These are phyloP conservation scores for Arge pagana DNA, from an alignment of 2,888 invertebrate genomes.

Conservation along the genomic window DNA sequence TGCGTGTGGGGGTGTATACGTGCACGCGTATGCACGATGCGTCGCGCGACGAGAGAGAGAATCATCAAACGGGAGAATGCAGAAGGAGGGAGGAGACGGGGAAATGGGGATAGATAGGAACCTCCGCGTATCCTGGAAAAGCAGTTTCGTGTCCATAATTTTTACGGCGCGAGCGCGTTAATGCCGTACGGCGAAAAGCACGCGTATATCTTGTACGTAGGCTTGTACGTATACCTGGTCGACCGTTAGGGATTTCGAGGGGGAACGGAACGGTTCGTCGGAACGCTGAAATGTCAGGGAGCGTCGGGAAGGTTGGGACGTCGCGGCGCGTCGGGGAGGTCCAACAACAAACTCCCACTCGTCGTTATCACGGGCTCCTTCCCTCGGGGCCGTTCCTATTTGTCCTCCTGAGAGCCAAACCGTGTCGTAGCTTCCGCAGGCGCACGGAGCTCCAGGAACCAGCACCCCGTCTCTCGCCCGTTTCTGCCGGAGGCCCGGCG, in stretches of 20 bases:
- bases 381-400: slow-evolving; percentile 48
- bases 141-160: slow-evolving; percentile 19
- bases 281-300: neutral
- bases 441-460: slow-evolving; percentile 27
- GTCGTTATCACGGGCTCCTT: slow-evolving; percentile 47
- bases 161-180: slow-evolving; percentile 15
- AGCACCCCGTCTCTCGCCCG: neutral
- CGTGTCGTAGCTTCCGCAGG: slow-evolving; percentile 51
- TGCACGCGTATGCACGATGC: too few relatives aligned
- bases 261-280: neutral
- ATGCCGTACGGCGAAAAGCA: neutral
- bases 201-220: neutral
- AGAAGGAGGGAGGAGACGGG: too few relatives aligned
- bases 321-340: slow-evolving; percentile 30
- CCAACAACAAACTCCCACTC: slow-evolving; percentile 44
- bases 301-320: neutral
- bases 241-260: neutral
- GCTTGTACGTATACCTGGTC: neutral
- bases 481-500: too few relatives aligned
- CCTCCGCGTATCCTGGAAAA: too few relatives aligned
- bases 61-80: too few relatives aligned
- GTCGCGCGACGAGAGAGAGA: too few relatives aligned
- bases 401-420: slow-evolving; percentile 56
- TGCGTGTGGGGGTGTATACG: too few relatives aligned
- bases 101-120: slow-evolving; percentile 1